Evolutionary conservation across 2,888 invertebrate genomes (phyloP).

Genomic region (Carterocephalus palaemon): DNA sequence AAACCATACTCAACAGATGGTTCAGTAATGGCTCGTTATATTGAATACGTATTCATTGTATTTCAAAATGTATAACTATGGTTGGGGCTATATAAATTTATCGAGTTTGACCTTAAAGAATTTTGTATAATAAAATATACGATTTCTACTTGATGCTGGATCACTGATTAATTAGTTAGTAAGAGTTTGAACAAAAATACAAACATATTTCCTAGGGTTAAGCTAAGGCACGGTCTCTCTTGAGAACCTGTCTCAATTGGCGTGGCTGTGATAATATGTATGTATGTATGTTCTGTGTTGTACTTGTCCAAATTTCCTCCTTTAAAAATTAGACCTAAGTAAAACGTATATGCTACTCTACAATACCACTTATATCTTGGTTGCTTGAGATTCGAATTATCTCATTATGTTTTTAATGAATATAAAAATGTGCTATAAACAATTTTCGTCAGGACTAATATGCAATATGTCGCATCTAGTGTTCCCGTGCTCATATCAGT

Average conservation of each 20-base stretch:
- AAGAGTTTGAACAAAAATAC: not conserved
- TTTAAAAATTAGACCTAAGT: no score
- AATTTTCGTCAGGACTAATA: slow-evolving; percentile 9
- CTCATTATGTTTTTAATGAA: not conserved
- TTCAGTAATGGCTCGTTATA: no score
- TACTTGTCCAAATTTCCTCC: no score
- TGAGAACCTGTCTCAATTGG: not conserved
- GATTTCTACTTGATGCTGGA: not conserved
- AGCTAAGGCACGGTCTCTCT: not conserved
- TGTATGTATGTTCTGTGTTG: slow-evolving; percentile 9
- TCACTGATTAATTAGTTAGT: no score
- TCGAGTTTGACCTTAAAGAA: no score
- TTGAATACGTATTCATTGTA: no score
- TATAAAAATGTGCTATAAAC: slow-evolving; percentile 1
- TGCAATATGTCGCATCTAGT: slow-evolving; percentile 14
- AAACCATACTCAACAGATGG: no score
- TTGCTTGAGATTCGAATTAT: slow-evolving; percentile 1
- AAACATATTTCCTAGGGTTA: not conserved
- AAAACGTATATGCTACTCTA: no score
- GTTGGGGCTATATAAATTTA: no score
- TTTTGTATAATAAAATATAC: no score
- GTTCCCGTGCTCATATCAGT: slow-evolving; percentile 11
- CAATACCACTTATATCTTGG: no score
- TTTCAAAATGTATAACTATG: no score
- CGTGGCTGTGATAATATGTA: slow-evolving; percentile 4